Percentiles rank a stretch among this genome's conserved stretches.
Evolutionary conservation across 2,797 vertebrate genomes (phyloP).

Genomic region (Syncerus caffer): DNA sequence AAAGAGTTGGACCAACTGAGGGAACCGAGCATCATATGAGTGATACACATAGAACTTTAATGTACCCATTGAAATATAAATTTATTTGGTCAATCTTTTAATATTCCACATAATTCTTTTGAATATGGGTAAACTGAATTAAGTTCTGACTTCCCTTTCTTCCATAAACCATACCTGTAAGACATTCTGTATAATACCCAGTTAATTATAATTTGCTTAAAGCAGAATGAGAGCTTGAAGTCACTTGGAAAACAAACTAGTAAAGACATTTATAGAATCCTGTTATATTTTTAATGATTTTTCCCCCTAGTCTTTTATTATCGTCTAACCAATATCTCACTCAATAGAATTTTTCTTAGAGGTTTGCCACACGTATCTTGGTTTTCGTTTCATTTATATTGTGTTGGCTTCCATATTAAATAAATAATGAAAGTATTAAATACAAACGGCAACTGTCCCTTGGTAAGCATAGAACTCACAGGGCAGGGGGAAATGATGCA

Average conservation of each 20-base stretch:
- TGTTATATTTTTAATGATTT: neutral
- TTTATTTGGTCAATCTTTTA: neutral
- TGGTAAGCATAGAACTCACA: neutral
- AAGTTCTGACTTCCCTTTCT: neutral
- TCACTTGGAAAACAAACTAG: slow-evolving; percentile 1
- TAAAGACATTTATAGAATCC: neutral
- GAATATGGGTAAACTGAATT: neutral
- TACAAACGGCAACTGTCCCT: neutral
- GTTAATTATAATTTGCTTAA: slow-evolving; percentile 32
- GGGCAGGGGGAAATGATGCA: neutral
- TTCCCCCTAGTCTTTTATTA: neutral
- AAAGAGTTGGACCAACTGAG: fast-evolving
- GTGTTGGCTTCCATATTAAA: neutral
- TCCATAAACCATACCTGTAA: neutral
- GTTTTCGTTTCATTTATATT: neutral
- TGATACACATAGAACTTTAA: neutral
- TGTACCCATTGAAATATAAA: neutral
- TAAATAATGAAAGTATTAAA: neutral
- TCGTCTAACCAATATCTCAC: neutral
- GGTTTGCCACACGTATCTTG: neutral
- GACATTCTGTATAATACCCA: neutral
- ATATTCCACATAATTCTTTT: neutral
- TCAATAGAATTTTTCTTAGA: neutral
- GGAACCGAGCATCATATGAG: neutral
- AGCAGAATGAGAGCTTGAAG: neutral